phyloP scores from a whole-genome alignment of 2,888 invertebrate species.

The Xestoiulus laeticollis region DNA sequence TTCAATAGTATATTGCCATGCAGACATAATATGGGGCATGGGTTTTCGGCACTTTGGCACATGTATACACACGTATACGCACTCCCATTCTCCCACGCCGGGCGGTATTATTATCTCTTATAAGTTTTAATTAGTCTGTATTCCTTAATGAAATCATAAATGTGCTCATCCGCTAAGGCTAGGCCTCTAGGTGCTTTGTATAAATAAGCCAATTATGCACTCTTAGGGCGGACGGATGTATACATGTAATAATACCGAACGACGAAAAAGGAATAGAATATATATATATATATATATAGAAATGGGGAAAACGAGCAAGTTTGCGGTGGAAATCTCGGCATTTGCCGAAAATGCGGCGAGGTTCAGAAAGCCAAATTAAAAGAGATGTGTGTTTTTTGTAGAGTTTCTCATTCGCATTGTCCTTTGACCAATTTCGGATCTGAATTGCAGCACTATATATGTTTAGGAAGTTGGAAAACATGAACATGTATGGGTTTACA shows the following conservation, averaged over 20 bases:
- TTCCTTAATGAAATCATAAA: slow-evolving; percentile 34
- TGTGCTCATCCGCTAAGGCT: slow-evolving; percentile 29
- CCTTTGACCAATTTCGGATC: neutral
- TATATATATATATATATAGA: no score
- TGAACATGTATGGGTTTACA: neutral
- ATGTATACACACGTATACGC: neutral
- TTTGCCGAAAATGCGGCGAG: neutral
- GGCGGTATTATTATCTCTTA: slow-evolving; percentile 27
- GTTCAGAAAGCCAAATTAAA: neutral
- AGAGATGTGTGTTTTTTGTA: neutral
- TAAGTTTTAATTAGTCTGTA: slow-evolving; percentile 33
- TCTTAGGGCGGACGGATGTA: neutral
- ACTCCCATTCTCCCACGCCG: neutral
- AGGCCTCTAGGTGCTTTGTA: slow-evolving; percentile 2
- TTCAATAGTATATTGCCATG: neutral
- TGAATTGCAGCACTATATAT: neutral
- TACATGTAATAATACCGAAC: neutral
- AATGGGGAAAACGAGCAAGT: neutral
- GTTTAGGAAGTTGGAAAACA: neutral
- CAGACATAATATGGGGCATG: no score
- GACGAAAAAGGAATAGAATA: neutral
- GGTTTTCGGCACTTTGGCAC: neutral
- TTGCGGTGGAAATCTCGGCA: slow-evolving; percentile 8
- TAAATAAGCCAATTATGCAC: slow-evolving; percentile 3
- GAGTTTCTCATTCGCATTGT: neutral